These are phyloP conservation scores for Origma solitaria DNA, from an alignment of 2,113 vertebrate species.

Conservation along the genomic window DNA sequence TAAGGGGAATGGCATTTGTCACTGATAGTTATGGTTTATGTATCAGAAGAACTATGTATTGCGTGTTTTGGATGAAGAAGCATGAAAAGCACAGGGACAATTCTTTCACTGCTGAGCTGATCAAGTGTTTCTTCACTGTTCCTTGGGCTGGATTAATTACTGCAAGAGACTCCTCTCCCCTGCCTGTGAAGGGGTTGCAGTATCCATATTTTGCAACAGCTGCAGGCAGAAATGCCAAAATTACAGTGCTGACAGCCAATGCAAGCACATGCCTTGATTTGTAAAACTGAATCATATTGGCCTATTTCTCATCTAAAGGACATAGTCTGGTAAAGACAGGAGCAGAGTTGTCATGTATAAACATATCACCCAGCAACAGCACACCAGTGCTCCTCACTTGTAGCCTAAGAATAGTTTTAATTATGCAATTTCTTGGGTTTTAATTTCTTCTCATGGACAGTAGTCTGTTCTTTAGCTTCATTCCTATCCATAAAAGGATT, in stretches of 20 bases:
- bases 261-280: not conserved
- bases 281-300: not conserved
- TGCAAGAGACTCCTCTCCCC: not conserved
- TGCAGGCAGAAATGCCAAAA: not conserved
- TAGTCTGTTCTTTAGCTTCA: not conserved
- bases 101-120: not conserved
- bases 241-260: not conserved
- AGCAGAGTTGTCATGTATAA: not conserved
- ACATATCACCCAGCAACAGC: not conserved
- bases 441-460: not conserved
- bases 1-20: not conserved
- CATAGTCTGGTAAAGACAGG: not conserved
- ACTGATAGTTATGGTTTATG: not conserved
- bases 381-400: not conserved
- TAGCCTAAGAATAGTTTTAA: not conserved
- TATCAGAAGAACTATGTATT: not conserved
- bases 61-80: not conserved
- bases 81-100: not conserved
- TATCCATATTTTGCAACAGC: not conserved
- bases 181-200: not conserved
- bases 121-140: not conserved
- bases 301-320: not conserved
- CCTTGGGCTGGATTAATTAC: not conserved
- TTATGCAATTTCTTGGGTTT: not conserved
- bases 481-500: not conserved